A percentile compares a stretch with the other conserved stretches of the same genome.
Evolutionary conservation across 2,113 vertebrate genomes (phyloP).

Genomic region (Chinchilla lanigera): DNA sequence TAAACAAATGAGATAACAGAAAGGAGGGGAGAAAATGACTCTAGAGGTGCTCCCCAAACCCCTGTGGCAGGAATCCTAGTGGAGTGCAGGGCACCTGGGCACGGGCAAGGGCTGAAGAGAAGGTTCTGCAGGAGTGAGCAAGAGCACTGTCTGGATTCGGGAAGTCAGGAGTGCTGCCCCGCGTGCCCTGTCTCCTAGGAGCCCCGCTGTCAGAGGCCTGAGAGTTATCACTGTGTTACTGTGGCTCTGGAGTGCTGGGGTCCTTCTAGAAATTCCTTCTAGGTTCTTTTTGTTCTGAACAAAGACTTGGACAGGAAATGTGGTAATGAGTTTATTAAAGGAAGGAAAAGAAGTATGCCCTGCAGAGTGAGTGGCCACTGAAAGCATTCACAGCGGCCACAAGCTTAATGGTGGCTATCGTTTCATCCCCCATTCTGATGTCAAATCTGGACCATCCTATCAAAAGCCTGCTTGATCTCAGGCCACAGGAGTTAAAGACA

Average conservation of each 20-base stretch:
- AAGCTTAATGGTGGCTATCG: background rate
- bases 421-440: background rate
- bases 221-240: background rate
- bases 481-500: background rate
- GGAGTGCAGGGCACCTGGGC: no score
- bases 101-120: background rate
- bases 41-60: background rate
- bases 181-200: background rate
- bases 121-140: background rate
- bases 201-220: background rate
- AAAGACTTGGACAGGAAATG: background rate
- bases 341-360: background rate
- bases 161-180: background rate
- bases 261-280: background rate
- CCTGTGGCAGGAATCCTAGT: background rate
- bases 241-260: background rate
- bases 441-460: background rate
- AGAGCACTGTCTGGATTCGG: background rate
- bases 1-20: background rate
- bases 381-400: background rate
- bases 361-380: background rate
- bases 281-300: background rate
- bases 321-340: background rate
- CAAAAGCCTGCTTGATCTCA: background rate
- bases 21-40: background rate